A percentile compares a stretch with the other conserved stretches of the same genome.
phyloP scores from a whole-genome alignment of 2,797 vertebrate species.

The Anniella stebbinsi region DNA sequence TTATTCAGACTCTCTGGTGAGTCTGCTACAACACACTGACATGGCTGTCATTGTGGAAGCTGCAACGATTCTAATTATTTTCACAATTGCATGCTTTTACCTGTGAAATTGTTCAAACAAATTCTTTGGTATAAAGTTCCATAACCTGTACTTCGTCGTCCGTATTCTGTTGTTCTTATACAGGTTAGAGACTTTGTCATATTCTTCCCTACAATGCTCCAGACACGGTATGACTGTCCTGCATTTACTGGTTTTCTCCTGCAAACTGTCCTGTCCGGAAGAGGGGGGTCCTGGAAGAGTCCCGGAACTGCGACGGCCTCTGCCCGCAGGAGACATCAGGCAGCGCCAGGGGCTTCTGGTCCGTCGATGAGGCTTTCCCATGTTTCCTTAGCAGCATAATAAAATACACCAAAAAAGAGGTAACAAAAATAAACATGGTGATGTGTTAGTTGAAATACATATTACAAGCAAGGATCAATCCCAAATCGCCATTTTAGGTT shows the following conservation, averaged over 20 bases:
- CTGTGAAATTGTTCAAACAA: constrained; percentile 97
- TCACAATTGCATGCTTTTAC: constrained; percentile 70
- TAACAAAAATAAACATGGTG: constrained; percentile 3
- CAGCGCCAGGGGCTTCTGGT: constrained; percentile 80
- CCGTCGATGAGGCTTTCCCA: constrained; percentile 86
- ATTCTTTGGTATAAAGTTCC: constrained; percentile 95
- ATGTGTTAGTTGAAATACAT: not conserved
- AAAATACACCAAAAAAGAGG: constrained; percentile 32
- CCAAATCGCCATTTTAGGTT: not conserved
- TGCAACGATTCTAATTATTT: not conserved
- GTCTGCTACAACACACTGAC: not conserved
- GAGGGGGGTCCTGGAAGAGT: constrained; percentile 16
- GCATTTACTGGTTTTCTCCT: constrained; percentile 76
- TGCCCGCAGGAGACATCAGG: constrained; percentile 67
- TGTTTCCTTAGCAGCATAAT: constrained; percentile 62
- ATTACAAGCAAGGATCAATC: not conserved
- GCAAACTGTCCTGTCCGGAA: constrained; percentile 50
- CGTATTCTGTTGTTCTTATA: constrained; percentile 89
- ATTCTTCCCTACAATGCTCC: constrained; percentile 83
- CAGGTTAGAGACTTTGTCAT: constrained; percentile 80
- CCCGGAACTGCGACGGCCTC: constrained; percentile 62
- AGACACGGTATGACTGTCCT: constrained; percentile 85
- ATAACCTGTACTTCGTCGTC: constrained; percentile 92
- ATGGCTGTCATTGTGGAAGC: not conserved
- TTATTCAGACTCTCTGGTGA: not conserved